Base-by-base conservation (phyloP, 2,888 invertebrate species). In the Philonicus albiceps region DNA sequence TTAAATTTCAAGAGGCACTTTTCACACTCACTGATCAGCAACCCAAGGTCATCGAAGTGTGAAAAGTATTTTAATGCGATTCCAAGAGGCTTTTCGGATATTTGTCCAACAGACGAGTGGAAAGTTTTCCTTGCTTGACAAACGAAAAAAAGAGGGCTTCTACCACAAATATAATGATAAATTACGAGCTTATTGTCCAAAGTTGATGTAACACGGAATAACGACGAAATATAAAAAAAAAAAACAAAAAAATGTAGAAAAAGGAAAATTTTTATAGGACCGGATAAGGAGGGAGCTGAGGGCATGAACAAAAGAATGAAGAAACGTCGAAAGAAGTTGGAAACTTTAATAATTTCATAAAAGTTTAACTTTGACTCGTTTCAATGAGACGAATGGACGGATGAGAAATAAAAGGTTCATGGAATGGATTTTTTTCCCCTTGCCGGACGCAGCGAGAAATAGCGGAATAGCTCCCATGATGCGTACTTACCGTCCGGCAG, bases 301-400 rank as follows among this genome's bases (percentile, higher is more conserved):
- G 64, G 27, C 22, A 27, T 27, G 27, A 64, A 27, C 64, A 64
- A 64, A 74, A 74, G 74, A 74, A 31, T 74, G 31, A 85, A 64
- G 64, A 64, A 64, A 64, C 64, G 11, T 27, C 19, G 27, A 64
- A 64, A 27, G 64, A 64, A 34, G n/a, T 53, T 74, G 16, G 27
- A 85, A 85, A 85, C 85, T 85, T 85, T 85, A 85, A 85, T 75
- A 43, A 85, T 85, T 85, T 85, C 85, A 75, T 53, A 75, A 85
- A 49, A 85, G 85, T 85, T 85, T 49, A 75, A 85, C 85, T 85
- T 85, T 85, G 85, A 75, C 75, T 85, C 75, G 75, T 85, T 85
- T 75, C 16, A 27, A 53, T 11, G 31, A n/a, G 75, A 73, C 16
- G n/a, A 27, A 73, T 16, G 40, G 78, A 53, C 22, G 53, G 7